Evolutionary conservation across 37 sponge, comb jelly and placozoan genomes (phyloP).

Genomic region (Oopsacas minuta): DNA sequence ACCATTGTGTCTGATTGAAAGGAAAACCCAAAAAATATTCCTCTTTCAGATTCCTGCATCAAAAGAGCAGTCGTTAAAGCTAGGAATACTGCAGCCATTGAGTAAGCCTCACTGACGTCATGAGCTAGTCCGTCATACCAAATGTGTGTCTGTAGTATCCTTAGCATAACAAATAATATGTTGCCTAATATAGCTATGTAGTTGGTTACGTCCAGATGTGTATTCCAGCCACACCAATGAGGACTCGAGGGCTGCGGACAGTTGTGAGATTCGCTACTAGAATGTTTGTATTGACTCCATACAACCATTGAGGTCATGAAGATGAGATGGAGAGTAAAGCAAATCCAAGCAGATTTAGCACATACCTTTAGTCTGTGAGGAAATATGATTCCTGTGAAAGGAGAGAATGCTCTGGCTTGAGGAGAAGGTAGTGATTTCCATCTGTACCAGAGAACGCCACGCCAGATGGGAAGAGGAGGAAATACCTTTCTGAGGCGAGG

Average conservation of each 20-base stretch:
- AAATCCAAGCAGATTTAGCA: neutral
- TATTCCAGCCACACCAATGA: neutral
- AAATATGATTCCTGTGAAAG: neutral
- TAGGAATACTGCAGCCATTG: neutral
- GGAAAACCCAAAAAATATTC: neutral
- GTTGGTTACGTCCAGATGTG: neutral
- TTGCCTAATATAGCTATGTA: neutral
- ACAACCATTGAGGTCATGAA: neutral
- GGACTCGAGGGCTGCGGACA: neutral
- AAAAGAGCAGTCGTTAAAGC: neutral
- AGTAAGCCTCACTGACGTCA: neutral
- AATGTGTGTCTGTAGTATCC: neutral
- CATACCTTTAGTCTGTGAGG: neutral
- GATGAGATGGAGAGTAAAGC: neutral
- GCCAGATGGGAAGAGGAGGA: neutral
- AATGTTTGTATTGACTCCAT: neutral
- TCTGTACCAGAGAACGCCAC: neutral
- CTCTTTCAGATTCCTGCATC: neutral
- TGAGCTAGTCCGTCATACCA: neutral
- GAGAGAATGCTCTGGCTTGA: neutral
- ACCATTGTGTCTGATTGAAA: neutral
- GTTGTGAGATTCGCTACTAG: neutral
- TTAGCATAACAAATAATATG: neutral
- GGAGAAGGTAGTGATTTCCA: neutral
- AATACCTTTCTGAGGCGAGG: neutral